phyloP scores from a whole-genome alignment of 2,113 vertebrate species.

The Hassar affinis region DNA sequence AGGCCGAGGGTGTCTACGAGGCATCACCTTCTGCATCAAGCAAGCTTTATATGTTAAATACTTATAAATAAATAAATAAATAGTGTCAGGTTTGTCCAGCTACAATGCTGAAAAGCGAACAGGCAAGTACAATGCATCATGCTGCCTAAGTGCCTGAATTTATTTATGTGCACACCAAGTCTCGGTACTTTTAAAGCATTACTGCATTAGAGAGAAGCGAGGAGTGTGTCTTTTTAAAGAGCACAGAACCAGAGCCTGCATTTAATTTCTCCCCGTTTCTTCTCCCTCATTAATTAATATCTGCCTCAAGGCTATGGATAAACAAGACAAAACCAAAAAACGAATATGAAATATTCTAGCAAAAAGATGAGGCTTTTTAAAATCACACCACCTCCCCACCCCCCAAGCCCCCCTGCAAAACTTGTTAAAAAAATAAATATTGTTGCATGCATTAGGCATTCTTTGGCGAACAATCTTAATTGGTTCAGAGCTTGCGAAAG shows the following conservation, averaged over 20 bases:
- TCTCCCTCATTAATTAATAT: constrained; percentile 53
- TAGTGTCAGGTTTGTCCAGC: background rate
- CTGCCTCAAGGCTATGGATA: constrained; percentile 46
- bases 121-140: background rate
- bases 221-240: constrained; percentile 7
- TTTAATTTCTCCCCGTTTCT: constrained; percentile 31
- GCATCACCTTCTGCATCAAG: background rate
- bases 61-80: background rate
- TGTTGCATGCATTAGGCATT: constrained; percentile 33
- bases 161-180: background rate
- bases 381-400: no score
- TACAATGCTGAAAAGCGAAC: background rate
- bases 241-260: constrained; percentile 13
- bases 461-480: constrained; percentile 33
- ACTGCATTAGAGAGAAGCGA: background rate
- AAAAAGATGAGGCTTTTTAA: constrained; percentile 8
- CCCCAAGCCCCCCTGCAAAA: background rate
- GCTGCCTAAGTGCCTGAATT: background rate
- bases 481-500: constrained; percentile 11
- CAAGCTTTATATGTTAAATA: background rate
- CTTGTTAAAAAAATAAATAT: constrained; percentile 43
- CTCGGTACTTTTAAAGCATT: background rate
- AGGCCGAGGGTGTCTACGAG: background rate
- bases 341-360: constrained; percentile 5
- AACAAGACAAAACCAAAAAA: constrained; percentile 36